phyloP scores from a whole-genome alignment of 2,888 invertebrate species.

The Phalera bucephala region DNA sequence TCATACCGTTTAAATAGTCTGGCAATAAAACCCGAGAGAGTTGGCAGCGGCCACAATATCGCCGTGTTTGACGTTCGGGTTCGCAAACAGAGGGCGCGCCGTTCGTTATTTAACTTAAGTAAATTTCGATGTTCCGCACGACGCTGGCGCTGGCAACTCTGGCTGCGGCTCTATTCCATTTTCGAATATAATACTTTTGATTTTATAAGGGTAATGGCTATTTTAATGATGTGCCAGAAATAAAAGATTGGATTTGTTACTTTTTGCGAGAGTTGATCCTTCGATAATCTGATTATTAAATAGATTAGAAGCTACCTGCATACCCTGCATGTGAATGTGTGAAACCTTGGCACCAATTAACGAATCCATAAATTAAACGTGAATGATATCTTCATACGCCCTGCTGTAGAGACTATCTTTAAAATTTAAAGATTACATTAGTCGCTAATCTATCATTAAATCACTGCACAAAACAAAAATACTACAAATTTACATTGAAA shows the following conservation, averaged over 20 bases:
- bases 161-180: conserved; percentile 49
- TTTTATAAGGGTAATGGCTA: conserved; percentile 47
- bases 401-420: no score
- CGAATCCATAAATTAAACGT: no score
- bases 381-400: no score
- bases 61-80: conserved; percentile 63
- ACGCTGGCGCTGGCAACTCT: conserved; percentile 16
- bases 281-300: no score
- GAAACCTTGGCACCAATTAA: no score
- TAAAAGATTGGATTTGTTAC: conserved; percentile 10
- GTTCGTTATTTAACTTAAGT: conserved; percentile 82
- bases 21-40: conserved; percentile 55
- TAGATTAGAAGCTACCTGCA: no score
- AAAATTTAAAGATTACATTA: no score
- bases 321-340: no score
- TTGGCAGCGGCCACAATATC: conserved; percentile 49
- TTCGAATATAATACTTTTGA: conserved; percentile 48
- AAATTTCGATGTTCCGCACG: conserved; percentile 79
- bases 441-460: no score
- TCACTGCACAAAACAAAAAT: no score
- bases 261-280: no score
- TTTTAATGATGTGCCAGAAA: conserved; percentile 38
- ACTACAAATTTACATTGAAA: no score
- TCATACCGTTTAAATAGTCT: conserved; percentile 60
- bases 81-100: conserved; percentile 77